Percentiles rank a stretch among this genome's conserved stretches.
Evolutionary conservation across 2,888 invertebrate genomes (phyloP).

Genomic region (Aphidius colemani): DNA sequence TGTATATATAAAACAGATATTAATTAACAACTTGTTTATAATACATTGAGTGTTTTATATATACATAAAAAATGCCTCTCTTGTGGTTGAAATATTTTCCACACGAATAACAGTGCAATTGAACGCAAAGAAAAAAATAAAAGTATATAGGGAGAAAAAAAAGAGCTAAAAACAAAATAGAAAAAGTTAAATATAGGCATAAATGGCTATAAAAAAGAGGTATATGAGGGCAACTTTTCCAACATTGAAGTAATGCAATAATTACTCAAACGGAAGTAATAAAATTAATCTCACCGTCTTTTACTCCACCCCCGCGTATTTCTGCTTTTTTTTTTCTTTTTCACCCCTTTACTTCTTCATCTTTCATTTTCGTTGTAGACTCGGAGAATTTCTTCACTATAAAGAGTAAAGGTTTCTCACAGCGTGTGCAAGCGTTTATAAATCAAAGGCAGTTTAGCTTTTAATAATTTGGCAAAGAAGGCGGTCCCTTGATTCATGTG

Average conservation of each 20-base stretch:
- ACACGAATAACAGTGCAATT: constrained; percentile 16
- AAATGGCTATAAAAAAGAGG: too few species aligned
- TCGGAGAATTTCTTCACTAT: not conserved
- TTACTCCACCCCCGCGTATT: constrained; percentile 8
- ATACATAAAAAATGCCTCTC: not conserved
- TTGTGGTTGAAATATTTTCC: constrained; percentile 13
- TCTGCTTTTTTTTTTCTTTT: constrained; percentile 19
- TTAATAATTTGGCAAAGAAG: constrained; percentile 52
- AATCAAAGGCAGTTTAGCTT: constrained; percentile 59
- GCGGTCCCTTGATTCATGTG: constrained; percentile 15
- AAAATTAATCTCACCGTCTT: constrained; percentile 55
- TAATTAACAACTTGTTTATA: constrained; percentile 17
- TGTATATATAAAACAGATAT: constrained; percentile 6
- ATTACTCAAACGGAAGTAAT: constrained; percentile 59
- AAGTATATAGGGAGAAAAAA: not conserved
- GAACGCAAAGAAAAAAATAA: not conserved
- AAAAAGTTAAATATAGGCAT: not conserved
- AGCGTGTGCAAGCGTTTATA: constrained; percentile 36
- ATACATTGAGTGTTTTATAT: not conserved
- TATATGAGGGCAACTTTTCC: constrained; percentile 40
- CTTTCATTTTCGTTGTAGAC: constrained; percentile 10
- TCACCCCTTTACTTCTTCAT: constrained; percentile 13
- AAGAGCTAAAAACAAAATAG: constrained; percentile 9
- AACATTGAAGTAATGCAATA: constrained; percentile 55
- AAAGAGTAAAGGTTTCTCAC: not conserved